Evolutionary conservation across 2,113 vertebrate genomes (phyloP), one percentile per base, ranked within the genome.

Genomic region (Lasiurus cinereus): DNA sequence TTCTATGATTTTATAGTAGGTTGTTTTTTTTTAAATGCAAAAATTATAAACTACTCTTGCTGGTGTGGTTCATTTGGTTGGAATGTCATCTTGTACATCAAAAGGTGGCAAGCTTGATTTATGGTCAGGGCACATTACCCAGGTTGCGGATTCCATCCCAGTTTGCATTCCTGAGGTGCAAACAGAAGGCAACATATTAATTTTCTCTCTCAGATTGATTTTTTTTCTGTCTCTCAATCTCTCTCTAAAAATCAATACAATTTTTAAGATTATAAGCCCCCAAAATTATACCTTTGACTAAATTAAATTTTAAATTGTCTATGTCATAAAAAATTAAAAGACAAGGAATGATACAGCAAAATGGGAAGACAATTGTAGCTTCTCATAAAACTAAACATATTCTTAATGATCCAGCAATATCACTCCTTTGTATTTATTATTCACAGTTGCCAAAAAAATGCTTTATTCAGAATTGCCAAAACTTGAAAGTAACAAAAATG

Each of bases 391-490:
- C 27, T 84, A 84, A 92, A 83, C 7, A 74, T 56, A 52, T 27
- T 89, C 12, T 85, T 79, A 79, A 91, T 33, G 59, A 54, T 27
- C 8, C 10, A 93, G 33, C 12, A 39, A 56, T 79, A 66, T 8
- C 5, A 19, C 16, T 74, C 77, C 54, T 84, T 96, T 39, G 36
- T 85, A 86, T 86, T 90, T 80, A 90, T 80, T 83, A 74, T 22
- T 89, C 56, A 88, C n/a, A 74, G 46, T 46, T 88, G 77, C 33
- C 77, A 88, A 87, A 50, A 39, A 79, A 80, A 64, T 88, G 52
- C 66, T 59, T 72, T 93, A 80, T 10, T 73, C 27, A n/a, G 73
- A 82, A 39, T 52, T 93, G 67, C 67, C 46, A 74, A 93, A 73
- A 66, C 22, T 88, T 82, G 27, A 82, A 74, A 82, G 66, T 4